phyloP scores from a whole-genome alignment of 2,797 vertebrate species.

The Octomys mimax region DNA sequence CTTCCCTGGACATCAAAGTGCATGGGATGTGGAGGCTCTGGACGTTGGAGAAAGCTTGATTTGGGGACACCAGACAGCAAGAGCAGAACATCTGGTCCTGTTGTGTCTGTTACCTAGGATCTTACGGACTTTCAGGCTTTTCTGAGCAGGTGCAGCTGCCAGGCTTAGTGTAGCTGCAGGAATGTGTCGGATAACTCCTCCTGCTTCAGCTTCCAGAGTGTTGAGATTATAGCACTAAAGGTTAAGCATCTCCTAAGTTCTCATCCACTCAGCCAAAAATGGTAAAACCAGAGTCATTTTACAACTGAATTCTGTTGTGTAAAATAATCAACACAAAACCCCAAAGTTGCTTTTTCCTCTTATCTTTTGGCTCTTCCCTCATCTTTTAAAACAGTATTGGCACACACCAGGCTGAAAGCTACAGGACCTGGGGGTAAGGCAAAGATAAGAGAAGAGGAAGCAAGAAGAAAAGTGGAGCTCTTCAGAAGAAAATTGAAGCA shows the following conservation, averaged over 20 bases:
- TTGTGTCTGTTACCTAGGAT: background rate
- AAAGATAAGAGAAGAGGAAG: background rate
- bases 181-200: background rate
- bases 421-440: background rate
- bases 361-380: conserved; percentile 4
- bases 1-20: background rate
- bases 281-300: background rate
- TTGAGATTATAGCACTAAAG: rapidly evolving
- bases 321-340: background rate
- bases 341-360: background rate
- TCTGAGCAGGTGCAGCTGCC: background rate
- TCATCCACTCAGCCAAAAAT: background rate
- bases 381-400: background rate
- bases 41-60: background rate
- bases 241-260: background rate
- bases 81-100: background rate
- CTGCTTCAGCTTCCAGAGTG: background rate
- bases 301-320: background rate
- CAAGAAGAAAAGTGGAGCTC: background rate
- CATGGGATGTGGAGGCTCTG: background rate
- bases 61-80: background rate
- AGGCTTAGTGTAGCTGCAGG: background rate
- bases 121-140: background rate
- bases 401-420: background rate
- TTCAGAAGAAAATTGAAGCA: background rate